Percentiles rank a stretch among this genome's conserved stretches.
phyloP scores from a whole-genome alignment of 2,113 vertebrate species.

The Kryptolebias marmoratus region DNA sequence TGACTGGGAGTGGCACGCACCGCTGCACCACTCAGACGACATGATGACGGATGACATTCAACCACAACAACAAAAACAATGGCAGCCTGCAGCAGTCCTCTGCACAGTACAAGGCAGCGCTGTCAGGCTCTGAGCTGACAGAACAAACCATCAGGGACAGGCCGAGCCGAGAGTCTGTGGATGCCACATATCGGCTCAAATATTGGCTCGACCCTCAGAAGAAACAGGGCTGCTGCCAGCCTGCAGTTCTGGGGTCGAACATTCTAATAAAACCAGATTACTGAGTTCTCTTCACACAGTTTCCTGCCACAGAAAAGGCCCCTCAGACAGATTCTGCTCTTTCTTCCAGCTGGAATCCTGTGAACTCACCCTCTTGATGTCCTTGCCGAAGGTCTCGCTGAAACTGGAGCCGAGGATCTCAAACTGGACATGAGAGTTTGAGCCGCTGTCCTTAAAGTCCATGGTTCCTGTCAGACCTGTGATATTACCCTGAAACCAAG shows the following conservation, averaged over 20 bases:
- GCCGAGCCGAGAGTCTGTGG: not conserved
- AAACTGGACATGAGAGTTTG: constrained; percentile 96
- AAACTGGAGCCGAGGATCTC: constrained; percentile 98
- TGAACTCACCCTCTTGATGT: constrained; percentile 91
- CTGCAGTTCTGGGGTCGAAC: not conserved
- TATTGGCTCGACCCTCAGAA: not conserved
- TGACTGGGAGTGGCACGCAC: not conserved
- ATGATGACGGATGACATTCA: not conserved
- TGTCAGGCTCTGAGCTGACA: not conserved
- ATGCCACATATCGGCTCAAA: not conserved
- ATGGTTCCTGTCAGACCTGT: constrained; percentile 93
- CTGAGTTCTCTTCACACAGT: too few relatives aligned
- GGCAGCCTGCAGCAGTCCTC: not conserved
- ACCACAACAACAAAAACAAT: not conserved
- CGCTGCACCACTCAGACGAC: not conserved
- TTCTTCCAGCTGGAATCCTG: not conserved
- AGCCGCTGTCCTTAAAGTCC: constrained; percentile 93
- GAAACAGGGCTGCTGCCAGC: not conserved
- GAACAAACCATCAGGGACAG: fast-evolving
- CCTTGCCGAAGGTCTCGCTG: constrained; percentile 97
- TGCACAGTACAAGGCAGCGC: not conserved
- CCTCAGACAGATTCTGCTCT: not conserved
- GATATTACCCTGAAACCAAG: constrained; percentile 87
- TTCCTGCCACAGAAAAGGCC: too few relatives aligned
- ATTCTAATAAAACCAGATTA: too few relatives aligned